Percentiles rank a stretch among this genome's conserved stretches.
Conservation (phyloP, 2,113 vertebrate genomes). For the Ahaetulla prasina region DNA sequence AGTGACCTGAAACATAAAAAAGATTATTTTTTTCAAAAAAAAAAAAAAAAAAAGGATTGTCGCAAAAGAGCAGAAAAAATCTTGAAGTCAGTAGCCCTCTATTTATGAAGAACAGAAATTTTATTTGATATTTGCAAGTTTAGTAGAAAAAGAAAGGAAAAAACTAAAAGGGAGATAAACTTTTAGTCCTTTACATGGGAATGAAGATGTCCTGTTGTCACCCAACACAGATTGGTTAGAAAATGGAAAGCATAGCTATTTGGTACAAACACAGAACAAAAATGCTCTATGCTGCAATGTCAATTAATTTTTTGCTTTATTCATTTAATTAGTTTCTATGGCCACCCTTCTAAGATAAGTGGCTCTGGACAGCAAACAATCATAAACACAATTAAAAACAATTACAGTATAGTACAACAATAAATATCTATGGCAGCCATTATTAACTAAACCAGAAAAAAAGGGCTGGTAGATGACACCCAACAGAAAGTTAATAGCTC, state of each 20-base stretch:
- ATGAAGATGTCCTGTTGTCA: neutral
- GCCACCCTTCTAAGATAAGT: neutral
- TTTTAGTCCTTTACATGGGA: neutral
- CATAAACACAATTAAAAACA: neutral
- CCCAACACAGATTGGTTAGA: neutral
- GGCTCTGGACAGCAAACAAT: neutral
- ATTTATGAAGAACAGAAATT: neutral
- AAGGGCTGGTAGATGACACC: neutral
- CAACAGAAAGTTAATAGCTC: neutral
- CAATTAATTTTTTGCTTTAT: neutral
- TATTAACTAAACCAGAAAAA: neutral
- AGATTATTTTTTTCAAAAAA: neutral
- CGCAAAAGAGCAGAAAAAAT: neutral
- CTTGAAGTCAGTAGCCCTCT: neutral
- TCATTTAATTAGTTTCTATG: neutral
- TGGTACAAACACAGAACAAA: neutral
- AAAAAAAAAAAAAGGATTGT: neutral
- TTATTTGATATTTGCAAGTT: neutral
- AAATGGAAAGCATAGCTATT: neutral
- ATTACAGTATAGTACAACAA: neutral
- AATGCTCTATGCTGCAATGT: neutral
- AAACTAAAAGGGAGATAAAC: neutral
- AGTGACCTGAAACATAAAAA: conserved; percentile 74
- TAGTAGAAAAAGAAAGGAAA: neutral
- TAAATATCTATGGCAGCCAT: neutral